These are phyloP conservation scores for Forficula auricularia DNA, from an alignment of 1,140 invertebrate species.

Conservation along the genomic window DNA sequence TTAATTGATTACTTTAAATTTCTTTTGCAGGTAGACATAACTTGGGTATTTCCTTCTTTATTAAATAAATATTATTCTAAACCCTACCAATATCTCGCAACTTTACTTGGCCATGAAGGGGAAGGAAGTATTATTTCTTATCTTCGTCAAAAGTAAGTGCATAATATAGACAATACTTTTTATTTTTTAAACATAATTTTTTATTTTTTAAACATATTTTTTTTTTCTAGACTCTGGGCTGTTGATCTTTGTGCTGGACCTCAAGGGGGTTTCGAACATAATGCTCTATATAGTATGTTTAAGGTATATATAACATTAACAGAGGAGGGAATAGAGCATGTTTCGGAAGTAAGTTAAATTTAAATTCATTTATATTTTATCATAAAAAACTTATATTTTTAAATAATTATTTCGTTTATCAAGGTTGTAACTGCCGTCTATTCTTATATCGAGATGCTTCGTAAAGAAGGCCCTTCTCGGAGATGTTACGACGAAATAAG, in stretches of 20 bases:
- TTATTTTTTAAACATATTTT: no score
- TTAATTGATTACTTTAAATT: no score
- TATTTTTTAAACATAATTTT: no score
- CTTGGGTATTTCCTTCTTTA: constrained; percentile 65
- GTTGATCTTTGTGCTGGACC: constrained; percentile 54
- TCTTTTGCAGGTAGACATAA: constrained; percentile 44
- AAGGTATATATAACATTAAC: constrained; percentile 57
- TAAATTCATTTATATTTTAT: no score
- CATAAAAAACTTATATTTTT: no score
- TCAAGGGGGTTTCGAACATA: constrained; percentile 56
- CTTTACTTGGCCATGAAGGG: constrained; percentile 75
- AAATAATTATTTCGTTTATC: no score
- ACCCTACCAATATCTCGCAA: constrained; percentile 61
- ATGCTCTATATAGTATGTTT: constrained; percentile 55
- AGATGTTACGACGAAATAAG: constrained; percentile 59
- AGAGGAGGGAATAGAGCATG: constrained; percentile 52
- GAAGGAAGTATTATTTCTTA: constrained; percentile 70
- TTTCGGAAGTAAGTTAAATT: constrained; percentile 41
- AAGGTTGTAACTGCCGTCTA: constrained; percentile 52
- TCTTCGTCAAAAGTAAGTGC: constrained; percentile 51
- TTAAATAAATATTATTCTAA: constrained; percentile 53
- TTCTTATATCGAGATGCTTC: constrained; percentile 54
- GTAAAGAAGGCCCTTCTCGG: constrained; percentile 37
- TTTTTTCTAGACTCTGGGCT: constrained; percentile 56
- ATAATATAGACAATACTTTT: no score